Evolutionary conservation across 2,797 vertebrate species (phyloP).

Genomic region (Austrolebias charrua): DNA sequence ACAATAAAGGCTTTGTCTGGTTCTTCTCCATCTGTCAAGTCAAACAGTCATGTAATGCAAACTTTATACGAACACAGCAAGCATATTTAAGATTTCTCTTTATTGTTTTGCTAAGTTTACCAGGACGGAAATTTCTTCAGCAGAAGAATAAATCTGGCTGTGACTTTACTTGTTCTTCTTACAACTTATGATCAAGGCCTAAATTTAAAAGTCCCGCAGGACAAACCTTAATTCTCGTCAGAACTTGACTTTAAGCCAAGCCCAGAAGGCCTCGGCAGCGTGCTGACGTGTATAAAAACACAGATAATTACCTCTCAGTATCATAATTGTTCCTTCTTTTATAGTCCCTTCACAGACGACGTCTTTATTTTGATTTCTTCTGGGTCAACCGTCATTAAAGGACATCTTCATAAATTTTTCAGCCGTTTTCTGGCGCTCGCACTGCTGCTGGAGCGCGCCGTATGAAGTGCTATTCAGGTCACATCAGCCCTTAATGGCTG

Average conservation of each 20-base stretch:
- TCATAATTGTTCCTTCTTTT: conserved; percentile 30
- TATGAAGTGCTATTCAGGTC: conserved; percentile 76
- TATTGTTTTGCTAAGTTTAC: too few relatives aligned
- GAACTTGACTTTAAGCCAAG: conserved; percentile 21
- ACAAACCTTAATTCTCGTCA: conserved; percentile 25
- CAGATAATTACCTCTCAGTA: conserved; percentile 11
- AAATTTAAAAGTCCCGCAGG: conserved; percentile 14
- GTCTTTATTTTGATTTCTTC: conserved; percentile 36
- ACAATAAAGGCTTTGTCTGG: too few relatives aligned
- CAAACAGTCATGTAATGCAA: too few relatives aligned
- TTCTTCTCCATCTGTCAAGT: too few relatives aligned
- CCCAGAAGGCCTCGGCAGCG: not conserved
- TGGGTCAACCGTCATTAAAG: conserved; percentile 47
- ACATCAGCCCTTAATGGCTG: conserved; percentile 80
- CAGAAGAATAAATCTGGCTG: too few relatives aligned
- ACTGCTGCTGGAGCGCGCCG: conserved; percentile 48
- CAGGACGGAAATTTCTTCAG: too few relatives aligned
- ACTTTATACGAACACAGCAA: too few relatives aligned
- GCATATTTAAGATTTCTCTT: too few relatives aligned
- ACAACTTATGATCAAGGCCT: too few relatives aligned
- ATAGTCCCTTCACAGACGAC: not conserved
- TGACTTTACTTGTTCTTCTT: too few relatives aligned
- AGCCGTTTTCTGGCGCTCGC: conserved; percentile 63
- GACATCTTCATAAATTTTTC: conserved; percentile 75
- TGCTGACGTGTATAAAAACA: conserved; percentile 4